A percentile compares a stretch with the other conserved stretches of the same genome.
phyloP scores from a whole-genome alignment of 2,797 vertebrate genomes.

The Ceryle rudis region DNA sequence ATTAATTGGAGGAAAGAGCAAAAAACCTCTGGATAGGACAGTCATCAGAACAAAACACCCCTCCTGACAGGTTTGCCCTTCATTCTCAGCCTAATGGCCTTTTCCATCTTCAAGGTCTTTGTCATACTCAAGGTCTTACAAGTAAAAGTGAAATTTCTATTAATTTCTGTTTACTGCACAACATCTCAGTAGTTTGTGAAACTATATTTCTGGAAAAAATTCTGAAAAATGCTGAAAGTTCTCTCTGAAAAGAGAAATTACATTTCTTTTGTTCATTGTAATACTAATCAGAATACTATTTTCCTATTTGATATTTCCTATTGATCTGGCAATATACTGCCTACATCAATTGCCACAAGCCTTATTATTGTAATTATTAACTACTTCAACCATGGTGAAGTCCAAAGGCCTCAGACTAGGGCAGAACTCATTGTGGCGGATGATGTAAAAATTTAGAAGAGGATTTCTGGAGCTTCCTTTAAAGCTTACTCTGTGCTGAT shows the following conservation, averaged over 20 bases:
- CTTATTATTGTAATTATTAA: background rate
- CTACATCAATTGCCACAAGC: background rate
- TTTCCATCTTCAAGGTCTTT: background rate
- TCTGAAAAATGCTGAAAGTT: no score
- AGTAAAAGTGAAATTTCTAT: background rate
- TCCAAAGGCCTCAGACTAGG: background rate
- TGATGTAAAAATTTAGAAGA: background rate
- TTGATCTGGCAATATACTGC: background rate
- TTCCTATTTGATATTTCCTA: background rate
- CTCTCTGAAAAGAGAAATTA: no score
- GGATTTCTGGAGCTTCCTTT: background rate
- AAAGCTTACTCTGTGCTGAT: background rate
- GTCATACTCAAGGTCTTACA: background rate
- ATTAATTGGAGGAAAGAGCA: background rate
- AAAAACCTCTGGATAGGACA: rapidly evolving
- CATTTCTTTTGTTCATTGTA: background rate
- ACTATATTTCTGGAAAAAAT: background rate
- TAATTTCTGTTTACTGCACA: background rate
- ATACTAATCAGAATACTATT: background rate
- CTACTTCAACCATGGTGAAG: background rate
- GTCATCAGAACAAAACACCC: background rate
- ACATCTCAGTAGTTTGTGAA: background rate
- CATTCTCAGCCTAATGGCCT: background rate
- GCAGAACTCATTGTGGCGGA: background rate
- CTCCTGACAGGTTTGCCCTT: background rate